Evolutionary conservation across 2,113 vertebrate species (phyloP), one percentile per base, ranked within the genome.

Genomic region (Thryonomys swinderianus): DNA sequence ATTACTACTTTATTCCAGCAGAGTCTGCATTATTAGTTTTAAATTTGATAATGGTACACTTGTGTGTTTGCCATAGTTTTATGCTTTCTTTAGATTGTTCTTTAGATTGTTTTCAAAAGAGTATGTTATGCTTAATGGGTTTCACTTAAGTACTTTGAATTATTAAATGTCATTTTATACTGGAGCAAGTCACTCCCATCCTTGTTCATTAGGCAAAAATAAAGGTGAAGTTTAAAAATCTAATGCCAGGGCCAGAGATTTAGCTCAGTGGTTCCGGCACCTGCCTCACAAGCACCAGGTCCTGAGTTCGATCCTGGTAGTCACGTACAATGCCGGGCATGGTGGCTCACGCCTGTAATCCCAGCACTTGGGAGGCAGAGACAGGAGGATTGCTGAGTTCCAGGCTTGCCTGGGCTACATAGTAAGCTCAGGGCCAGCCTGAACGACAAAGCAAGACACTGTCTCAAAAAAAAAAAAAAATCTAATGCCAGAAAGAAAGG

Each of bases 61-160:
- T 51, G 30, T 87, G 66, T 21, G 4, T 18, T 42, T 94, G 71
- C 51, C 71, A 78, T 83, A 78, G 83, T 93, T 84, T 62, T 86
- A 18, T 78, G 57, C 64, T 88, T 55, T 87, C 37, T 66, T 85
- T 92, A 80, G 71, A 34, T 74, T 61, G 23, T 40, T 88, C n/a
- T 74, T 81, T 79, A 86, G 88, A 66, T 32, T n/a, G n/a, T 62
- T 90, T 83, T 74, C 37, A 76, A 2, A 92, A 86, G 17, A 78
- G 2, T 55, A 88, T 94, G 30, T 93, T 90, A n/a, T 61, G 21
- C 34, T n/a, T 79, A 76, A 62, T 80, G 10, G 90, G 23, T 95
- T 90, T 96, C 23, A 88, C 37, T 85, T 48, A 91, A 88, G 16
- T 79, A 45, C 62, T n/a, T n/a, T n/a, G n/a, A n/a, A n/a, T 95